Evolutionary conservation across 2,797 vertebrate species (phyloP).

Genomic region (Echeneis naucrates): DNA sequence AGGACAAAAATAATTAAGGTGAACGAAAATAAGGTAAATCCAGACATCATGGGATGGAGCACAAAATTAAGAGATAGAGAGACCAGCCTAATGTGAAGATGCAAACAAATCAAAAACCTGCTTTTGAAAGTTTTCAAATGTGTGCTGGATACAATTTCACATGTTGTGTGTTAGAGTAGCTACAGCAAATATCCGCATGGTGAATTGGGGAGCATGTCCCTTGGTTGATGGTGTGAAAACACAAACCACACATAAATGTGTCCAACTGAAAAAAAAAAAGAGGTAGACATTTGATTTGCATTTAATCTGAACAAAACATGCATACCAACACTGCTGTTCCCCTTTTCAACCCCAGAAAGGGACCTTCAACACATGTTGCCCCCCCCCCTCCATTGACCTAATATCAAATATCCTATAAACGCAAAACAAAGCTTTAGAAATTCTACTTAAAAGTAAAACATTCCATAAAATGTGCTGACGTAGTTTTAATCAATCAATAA

Average conservation of each 20-base stretch:
- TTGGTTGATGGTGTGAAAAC: slow-evolving; percentile 1
- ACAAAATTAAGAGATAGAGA: background rate
- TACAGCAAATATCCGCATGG: background rate
- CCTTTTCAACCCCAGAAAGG: slow-evolving; percentile 8
- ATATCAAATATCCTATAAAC: background rate
- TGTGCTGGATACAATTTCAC: background rate
- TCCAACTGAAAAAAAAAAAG: background rate
- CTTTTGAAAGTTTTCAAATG: background rate
- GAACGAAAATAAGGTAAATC: background rate
- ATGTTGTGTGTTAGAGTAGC: background rate
- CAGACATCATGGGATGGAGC: no score
- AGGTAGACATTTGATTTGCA: background rate
- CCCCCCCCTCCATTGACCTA: no score
- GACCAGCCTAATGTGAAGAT: background rate
- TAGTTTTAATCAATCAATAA: background rate
- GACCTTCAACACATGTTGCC: background rate
- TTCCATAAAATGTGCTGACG: background rate
- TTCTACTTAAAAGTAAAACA: no score
- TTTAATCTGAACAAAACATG: slow-evolving; percentile 18
- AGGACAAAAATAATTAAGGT: background rate
- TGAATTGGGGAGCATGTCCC: background rate
- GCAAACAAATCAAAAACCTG: slow-evolving; percentile 1
- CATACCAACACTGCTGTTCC: background rate
- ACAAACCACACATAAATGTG: slow-evolving; percentile 3
- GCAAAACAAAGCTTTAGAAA: background rate